Evolutionary conservation across 2,113 vertebrate genomes (phyloP).

Genomic region (Anseranas semipalmata): DNA sequence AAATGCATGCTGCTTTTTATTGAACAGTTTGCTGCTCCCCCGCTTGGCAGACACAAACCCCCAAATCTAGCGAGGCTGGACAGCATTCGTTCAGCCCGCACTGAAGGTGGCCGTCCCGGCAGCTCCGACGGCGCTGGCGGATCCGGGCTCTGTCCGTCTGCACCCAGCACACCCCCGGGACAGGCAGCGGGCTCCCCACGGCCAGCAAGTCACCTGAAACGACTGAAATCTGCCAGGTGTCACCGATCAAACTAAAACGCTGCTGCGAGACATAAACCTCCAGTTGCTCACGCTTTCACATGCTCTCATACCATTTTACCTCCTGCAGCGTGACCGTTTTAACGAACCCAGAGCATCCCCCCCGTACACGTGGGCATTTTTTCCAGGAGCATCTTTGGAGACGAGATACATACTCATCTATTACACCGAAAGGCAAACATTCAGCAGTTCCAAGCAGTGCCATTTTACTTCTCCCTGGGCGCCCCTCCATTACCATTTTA

Average conservation of each 20-base stretch:
- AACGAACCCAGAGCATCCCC: not conserved
- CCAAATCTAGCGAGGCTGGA: accelerated
- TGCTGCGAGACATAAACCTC: not conserved
- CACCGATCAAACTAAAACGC: not conserved
- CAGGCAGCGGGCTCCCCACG: not conserved
- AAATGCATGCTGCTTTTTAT: not conserved
- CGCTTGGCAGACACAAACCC: not conserved
- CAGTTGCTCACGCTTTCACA: not conserved
- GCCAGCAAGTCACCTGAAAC: accelerated
- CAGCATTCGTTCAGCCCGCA: accelerated
- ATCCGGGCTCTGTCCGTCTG: accelerated
- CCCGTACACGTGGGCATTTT: accelerated
- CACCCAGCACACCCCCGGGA: accelerated
- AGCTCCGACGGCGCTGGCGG: accelerated
- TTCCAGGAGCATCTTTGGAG: not conserved
- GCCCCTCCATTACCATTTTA: not conserved
- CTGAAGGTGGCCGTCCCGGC: accelerated
- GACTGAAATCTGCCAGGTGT: not conserved
- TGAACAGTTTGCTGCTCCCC: not conserved
- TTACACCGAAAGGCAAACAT: not conserved
- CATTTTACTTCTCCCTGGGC: conserved; percentile 6
- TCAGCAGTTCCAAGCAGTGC: not conserved
- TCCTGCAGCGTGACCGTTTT: accelerated
- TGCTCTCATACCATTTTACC: not conserved
- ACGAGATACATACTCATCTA: not conserved